These are phyloP conservation scores for Cancer borealis DNA, from an alignment of 2,888 invertebrate species.

Conservation along the genomic window DNA sequence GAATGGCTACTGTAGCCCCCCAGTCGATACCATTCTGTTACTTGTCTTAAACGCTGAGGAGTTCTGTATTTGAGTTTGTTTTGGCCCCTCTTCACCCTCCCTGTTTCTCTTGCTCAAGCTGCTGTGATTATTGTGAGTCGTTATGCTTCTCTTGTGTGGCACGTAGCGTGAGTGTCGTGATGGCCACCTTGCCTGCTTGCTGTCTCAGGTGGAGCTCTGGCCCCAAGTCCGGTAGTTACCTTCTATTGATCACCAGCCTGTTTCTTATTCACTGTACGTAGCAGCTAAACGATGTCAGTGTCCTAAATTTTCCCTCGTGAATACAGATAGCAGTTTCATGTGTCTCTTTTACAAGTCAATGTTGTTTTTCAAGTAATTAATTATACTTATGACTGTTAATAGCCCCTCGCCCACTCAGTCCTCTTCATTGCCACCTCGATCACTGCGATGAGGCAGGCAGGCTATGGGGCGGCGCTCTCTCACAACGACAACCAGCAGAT, in stretches of 20 bases:
- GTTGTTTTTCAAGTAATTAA: constrained; percentile 14
- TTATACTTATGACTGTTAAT: background rate
- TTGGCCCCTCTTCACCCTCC: constrained; percentile 18
- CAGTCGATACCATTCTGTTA: constrained; percentile 39
- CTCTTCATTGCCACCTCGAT: background rate
- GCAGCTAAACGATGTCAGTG: constrained; percentile 59
- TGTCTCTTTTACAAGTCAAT: background rate
- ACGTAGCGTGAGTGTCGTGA: constrained; percentile 48
- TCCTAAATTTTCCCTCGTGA: constrained; percentile 36
- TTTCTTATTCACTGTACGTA: constrained; percentile 52
- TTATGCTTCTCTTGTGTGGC: constrained; percentile 54
- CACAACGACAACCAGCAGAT: background rate
- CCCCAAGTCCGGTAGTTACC: constrained; percentile 33
- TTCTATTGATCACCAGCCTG: constrained; percentile 37
- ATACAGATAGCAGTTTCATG: constrained; percentile 30
- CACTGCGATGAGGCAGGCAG: background rate
- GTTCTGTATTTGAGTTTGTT: constrained; percentile 39
- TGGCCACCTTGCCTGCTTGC: constrained; percentile 60
- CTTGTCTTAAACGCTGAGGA: constrained; percentile 32
- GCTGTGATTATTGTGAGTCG: constrained; percentile 50
- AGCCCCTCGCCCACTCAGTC: constrained; percentile 36
- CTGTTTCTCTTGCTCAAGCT: constrained; percentile 51
- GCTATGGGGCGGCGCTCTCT: background rate
- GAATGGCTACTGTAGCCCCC: constrained; percentile 53
- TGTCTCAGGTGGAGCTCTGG: constrained; percentile 56